These are phyloP conservation scores for Diaprepes abbreviatus DNA, from an alignment of 2,888 invertebrate species.

Conservation along the genomic window DNA sequence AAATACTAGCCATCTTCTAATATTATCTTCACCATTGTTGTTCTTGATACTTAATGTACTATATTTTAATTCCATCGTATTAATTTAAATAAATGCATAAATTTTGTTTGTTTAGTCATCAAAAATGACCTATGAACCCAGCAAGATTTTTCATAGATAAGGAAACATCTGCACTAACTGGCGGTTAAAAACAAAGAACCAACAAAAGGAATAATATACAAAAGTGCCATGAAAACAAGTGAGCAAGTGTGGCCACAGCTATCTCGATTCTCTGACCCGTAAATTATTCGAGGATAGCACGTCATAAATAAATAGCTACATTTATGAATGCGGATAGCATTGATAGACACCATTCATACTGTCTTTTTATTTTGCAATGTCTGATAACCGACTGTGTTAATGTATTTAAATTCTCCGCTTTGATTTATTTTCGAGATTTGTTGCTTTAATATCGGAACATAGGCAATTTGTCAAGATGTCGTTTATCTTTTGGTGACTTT, in stretches of 20 bases:
- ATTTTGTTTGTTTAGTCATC: conserved; percentile 1
- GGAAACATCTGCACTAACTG: conserved; percentile 37
- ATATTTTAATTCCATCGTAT: background rate
- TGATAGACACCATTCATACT: conserved; percentile 60
- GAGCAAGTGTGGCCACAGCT: conserved; percentile 60
- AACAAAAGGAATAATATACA: conserved; percentile 35
- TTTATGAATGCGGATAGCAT: conserved; percentile 65
- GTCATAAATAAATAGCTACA: conserved; percentile 67
- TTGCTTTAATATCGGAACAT: conserved; percentile 23
- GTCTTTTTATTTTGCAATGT: conserved; percentile 51
- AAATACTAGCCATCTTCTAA: no score
- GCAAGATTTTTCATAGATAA: conserved; percentile 32
- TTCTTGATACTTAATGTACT: no score
- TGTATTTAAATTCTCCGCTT: conserved; percentile 33
- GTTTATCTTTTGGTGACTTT: conserved; percentile 16
- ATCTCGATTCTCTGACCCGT: conserved; percentile 66
- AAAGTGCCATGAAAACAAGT: conserved; percentile 51
- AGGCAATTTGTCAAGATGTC: conserved; percentile 28
- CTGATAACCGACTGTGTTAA: conserved; percentile 43
- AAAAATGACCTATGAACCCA: conserved; percentile 24
- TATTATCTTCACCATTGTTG: no score
- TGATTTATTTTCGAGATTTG: conserved; percentile 42
- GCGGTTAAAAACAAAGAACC: conserved; percentile 41
- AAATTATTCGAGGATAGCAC: conserved; percentile 67
- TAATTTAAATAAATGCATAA: conserved; percentile 8